These are phyloP conservation scores for Temnothorax unifasciatus DNA, from an alignment of 2,888 invertebrate species.

Conservation along the genomic window DNA sequence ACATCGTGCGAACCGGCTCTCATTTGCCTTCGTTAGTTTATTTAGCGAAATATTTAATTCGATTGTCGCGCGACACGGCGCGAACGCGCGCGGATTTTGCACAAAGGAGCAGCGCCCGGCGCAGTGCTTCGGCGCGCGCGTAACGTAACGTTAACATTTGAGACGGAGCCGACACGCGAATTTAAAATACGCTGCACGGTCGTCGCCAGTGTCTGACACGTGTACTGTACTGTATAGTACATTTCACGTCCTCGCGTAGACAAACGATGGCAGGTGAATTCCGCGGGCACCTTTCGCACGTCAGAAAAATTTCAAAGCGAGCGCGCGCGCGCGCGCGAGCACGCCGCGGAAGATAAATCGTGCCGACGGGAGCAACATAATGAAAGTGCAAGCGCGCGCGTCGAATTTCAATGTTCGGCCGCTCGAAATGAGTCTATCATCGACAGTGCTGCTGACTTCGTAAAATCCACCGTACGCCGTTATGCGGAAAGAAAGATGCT, in stretches of 20 bases:
- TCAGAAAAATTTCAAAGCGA: slow-evolving; percentile 46
- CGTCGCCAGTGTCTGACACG: slow-evolving; percentile 38
- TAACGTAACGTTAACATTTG: slow-evolving; percentile 8
- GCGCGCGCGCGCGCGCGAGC: not conserved
- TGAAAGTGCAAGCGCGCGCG: slow-evolving; percentile 39
- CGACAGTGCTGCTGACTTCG: not conserved
- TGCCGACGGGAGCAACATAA: slow-evolving; percentile 23
- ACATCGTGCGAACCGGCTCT: too few relatives aligned
- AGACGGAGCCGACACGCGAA: slow-evolving; percentile 21
- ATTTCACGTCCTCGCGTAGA: slow-evolving; percentile 37
- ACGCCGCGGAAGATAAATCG: slow-evolving; percentile 39
- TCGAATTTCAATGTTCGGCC: slow-evolving; percentile 30
- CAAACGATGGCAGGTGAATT: slow-evolving; percentile 50
- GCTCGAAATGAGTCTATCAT: slow-evolving; percentile 20
- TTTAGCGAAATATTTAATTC: not conserved
- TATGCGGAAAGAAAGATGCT: not conserved
- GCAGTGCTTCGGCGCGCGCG: slow-evolving; percentile 23
- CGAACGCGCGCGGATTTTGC: slow-evolving; percentile 7
- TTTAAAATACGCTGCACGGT: slow-evolving; percentile 36
- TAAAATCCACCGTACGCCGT: not conserved
- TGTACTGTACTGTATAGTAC: slow-evolving; percentile 35
- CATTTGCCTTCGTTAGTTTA: too few relatives aligned
- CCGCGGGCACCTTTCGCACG: slow-evolving; percentile 20
- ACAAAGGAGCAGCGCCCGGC: slow-evolving; percentile 1
- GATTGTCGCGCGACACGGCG: not conserved